phyloP scores from a whole-genome alignment of 2,113 vertebrate genomes.

The Tupaia chinensis region DNA sequence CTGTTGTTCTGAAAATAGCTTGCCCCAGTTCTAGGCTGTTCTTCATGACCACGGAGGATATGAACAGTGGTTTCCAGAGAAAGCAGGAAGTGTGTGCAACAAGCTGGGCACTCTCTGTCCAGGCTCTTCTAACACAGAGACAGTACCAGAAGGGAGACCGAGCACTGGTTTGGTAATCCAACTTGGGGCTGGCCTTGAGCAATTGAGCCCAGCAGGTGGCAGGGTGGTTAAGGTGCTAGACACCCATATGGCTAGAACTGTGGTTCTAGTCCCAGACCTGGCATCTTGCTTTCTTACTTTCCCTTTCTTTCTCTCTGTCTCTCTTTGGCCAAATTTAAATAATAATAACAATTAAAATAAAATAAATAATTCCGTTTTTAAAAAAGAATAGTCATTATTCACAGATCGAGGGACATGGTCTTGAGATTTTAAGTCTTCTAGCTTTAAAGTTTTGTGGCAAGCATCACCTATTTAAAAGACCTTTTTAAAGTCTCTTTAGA shows the following conservation, averaged over 20 bases:
- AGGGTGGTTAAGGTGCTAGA: too few species aligned
- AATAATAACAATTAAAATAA: too few species aligned
- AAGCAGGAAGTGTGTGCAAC: not conserved
- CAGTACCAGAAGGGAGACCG: too few species aligned
- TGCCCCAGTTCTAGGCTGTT: not conserved
- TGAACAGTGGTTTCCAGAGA: not conserved
- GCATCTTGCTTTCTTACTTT: too few species aligned
- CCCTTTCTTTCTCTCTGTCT: too few species aligned
- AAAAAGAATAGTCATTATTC: not conserved
- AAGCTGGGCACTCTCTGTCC: not conserved
- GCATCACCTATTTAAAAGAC: not conserved
- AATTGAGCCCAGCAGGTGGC: too few species aligned
- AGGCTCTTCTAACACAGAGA: not conserved
- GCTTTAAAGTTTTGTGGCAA: not conserved
- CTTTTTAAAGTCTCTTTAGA: not conserved
- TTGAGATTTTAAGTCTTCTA: slow-evolving; percentile 11
- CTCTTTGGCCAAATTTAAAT: too few species aligned
- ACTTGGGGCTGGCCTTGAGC: not conserved
- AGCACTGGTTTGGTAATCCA: not conserved
- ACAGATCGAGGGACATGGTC: not conserved
- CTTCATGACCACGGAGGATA: not conserved
- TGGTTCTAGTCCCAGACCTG: too few species aligned
- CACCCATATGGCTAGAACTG: too few species aligned
- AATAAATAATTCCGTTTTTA: too few species aligned
- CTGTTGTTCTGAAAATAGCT: slow-evolving; percentile 50